Evolutionary conservation across 1,140 invertebrate genomes (phyloP), one percentile per base, ranked within the genome.

Genomic region (Cydia pomonella): DNA sequence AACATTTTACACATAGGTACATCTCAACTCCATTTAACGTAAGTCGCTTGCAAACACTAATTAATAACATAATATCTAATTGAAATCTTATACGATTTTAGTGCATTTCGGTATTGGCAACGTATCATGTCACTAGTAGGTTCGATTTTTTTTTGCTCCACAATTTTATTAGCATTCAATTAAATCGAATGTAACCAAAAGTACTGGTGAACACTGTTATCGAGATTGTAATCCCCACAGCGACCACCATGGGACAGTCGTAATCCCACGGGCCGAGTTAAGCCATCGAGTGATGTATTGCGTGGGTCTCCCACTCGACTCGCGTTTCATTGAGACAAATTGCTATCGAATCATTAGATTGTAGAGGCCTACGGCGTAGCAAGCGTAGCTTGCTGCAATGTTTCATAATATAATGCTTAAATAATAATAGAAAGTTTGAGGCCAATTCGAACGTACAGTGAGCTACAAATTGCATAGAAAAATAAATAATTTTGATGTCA

Each of bases 281-380:
- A 33, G 64, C 27, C 64, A 13, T 23, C 16, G 29, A 33, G 64
- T 69, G 29, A 69, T 69, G 27, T 41, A 69, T 69, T 29, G 27
- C 64, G n/a, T 21, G 64, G 7, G 29, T 16, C 33, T 33, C 41
- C 16, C 33, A 21, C 29, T 13, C 64, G 27, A 69, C 64, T 66
- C 13, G 16, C 27, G 7, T 69, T 18, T 3, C 64, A 33, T 18
- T 33, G 64, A 69, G 64, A 41, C 64, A 69, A 69, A 69, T 69
- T 41, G 29, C 25, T 9, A 69, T 69, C n/a, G n/a, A 69, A 69
- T 69, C 64, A 69, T 69, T 33, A 29, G 29, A 16, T 66, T 16
- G 64, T 69, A 69, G 33, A 69, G n/a, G 16, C 12, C 64, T 69
- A 69, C 64, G 33, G 64, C 64, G 64, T 69, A 69, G 25, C 62